Evolutionary conservation across 1,140 invertebrate species (phyloP).

Genomic region (Plodia interpunctella): DNA sequence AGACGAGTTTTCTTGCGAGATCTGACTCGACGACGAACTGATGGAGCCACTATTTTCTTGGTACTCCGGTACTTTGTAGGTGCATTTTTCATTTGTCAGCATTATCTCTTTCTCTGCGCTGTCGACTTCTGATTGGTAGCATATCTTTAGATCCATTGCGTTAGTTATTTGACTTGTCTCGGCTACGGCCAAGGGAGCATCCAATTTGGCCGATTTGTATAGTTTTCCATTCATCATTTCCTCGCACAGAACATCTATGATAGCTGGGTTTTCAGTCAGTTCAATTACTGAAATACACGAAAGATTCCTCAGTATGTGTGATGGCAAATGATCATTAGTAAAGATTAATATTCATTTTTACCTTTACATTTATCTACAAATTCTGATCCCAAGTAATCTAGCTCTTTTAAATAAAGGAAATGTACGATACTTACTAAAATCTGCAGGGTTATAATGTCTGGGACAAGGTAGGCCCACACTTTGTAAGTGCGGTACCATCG

Average conservation of each 20-base stretch:
- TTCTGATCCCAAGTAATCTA: no score
- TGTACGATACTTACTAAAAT: slow-evolving; percentile 81
- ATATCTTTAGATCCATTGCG: slow-evolving; percentile 54
- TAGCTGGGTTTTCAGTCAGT: slow-evolving; percentile 67
- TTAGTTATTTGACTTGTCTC: slow-evolving; percentile 30
- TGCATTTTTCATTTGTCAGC: slow-evolving; percentile 53
- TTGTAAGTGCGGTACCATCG: slow-evolving; percentile 84
- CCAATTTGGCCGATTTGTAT: slow-evolving; percentile 54
- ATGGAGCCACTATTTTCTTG: slow-evolving; percentile 37
- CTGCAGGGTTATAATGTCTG: slow-evolving; percentile 89
- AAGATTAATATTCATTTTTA: no score
- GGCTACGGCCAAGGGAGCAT: slow-evolving; percentile 19
- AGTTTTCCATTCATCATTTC: slow-evolving; percentile 65
- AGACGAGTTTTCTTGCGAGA: slow-evolving; percentile 51
- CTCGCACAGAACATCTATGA: slow-evolving; percentile 53
- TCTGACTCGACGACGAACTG: slow-evolving; percentile 42
- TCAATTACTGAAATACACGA: slow-evolving; percentile 70
- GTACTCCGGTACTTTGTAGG: slow-evolving; percentile 50
- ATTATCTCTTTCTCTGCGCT: slow-evolving; percentile 53
- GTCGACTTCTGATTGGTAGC: slow-evolving; percentile 54
- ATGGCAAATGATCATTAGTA: neutral
- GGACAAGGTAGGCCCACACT: slow-evolving; percentile 84
- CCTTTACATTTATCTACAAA: no score
- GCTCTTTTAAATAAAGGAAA: no score
- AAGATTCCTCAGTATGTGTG: neutral